These are phyloP conservation scores for Oxycera nigricornis DNA, from an alignment of 2,888 invertebrate species.

Conservation along the genomic window DNA sequence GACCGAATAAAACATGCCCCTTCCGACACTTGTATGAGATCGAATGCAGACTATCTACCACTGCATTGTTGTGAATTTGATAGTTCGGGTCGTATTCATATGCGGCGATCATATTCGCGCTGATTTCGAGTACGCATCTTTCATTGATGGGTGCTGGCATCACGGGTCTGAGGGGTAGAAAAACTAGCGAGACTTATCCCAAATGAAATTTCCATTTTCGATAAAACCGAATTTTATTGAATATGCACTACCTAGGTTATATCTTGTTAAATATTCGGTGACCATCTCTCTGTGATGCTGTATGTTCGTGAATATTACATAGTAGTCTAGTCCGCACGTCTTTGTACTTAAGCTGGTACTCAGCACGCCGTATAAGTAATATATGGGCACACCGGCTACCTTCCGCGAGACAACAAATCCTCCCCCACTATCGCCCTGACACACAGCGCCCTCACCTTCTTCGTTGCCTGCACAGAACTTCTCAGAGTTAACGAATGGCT, in stretches of 20 bases:
- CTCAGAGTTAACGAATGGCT: constrained; percentile 49
- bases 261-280: constrained; percentile 18
- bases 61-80: background rate
- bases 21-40: constrained; percentile 29
- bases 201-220: too few relatives aligned
- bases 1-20: constrained; percentile 29
- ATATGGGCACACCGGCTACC: constrained; percentile 30
- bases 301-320: constrained; percentile 48
- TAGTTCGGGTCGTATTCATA: background rate
- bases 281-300: constrained; percentile 44
- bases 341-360: constrained; percentile 47
- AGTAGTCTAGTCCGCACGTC: constrained; percentile 15
- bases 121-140: constrained; percentile 7
- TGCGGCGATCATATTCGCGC: background rate
- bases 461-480: constrained; percentile 52
- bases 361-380: constrained; percentile 52
- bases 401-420: constrained; percentile 46
- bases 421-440: constrained; percentile 49
- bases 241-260: too few relatives aligned
- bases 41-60: background rate
- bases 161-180: background rate
- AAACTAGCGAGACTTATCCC: too few relatives aligned
- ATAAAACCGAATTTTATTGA: too few relatives aligned
- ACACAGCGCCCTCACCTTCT: constrained; percentile 46
- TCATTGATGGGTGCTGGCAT: background rate